phyloP scores from a whole-genome alignment of 2,113 vertebrate genomes.

The Cryptotis parvus region DNA sequence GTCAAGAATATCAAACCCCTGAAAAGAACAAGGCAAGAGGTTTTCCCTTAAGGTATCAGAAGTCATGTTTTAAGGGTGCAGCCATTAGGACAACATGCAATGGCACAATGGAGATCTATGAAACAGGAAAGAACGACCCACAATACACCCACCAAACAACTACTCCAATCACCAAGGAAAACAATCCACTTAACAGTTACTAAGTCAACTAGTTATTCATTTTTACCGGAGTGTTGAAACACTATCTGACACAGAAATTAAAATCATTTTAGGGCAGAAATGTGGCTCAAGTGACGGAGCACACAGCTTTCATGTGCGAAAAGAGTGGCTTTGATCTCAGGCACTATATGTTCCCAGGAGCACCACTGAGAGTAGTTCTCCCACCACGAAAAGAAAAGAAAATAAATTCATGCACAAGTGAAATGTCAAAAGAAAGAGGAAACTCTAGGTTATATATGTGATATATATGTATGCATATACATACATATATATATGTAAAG shows the following conservation, averaged over 20 bases:
- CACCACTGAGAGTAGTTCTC: too few species aligned
- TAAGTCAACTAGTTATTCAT: slow-evolving; percentile 14
- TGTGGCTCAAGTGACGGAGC: too few species aligned
- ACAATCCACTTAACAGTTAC: not conserved
- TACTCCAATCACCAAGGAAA: not conserved
- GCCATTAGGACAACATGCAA: not conserved
- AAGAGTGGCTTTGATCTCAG: too few species aligned
- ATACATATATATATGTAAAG: too few species aligned
- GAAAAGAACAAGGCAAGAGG: not conserved
- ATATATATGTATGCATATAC: too few species aligned
- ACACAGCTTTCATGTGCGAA: too few species aligned
- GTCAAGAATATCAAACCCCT: not conserved
- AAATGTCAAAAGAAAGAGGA: slow-evolving; percentile 45
- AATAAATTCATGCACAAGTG: too few species aligned
- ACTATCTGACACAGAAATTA: not conserved
- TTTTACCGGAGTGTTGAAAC: not conserved
- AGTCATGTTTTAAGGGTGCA: not conserved
- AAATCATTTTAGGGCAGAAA: not conserved
- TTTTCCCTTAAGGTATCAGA: not conserved
- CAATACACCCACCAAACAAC: not conserved
- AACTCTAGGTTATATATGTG: too few species aligned
- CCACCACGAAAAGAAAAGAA: too few species aligned
- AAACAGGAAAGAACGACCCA: not conserved
- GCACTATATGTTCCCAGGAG: too few species aligned
- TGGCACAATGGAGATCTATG: not conserved